Conservation (phyloP, 2,888 invertebrate genomes). For the Limnephilus marmoratus region DNA sequence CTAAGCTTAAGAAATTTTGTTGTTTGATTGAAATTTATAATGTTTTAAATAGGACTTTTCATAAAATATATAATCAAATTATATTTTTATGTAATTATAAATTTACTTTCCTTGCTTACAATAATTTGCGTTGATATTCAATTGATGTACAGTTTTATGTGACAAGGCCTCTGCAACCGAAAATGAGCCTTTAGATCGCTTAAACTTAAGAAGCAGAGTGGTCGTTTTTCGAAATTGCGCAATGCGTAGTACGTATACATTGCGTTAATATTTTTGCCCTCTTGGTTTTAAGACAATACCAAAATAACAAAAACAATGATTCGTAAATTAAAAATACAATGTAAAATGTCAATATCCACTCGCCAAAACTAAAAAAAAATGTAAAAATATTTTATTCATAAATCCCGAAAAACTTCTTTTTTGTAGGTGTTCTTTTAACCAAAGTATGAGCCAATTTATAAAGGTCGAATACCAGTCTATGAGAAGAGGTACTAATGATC, state of each 20-base stretch:
- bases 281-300: too few relatives aligned
- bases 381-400: not conserved
- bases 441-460: not conserved
- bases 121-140: not conserved
- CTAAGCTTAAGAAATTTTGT: not conserved
- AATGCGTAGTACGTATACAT: too few relatives aligned
- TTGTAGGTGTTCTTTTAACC: not conserved
- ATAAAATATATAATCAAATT: not conserved
- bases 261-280: not conserved
- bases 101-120: not conserved
- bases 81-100: not conserved
- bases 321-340: not conserved
- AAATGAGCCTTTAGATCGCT: too few relatives aligned
- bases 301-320: not conserved
- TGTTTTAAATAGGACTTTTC: not conserved
- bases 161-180: too few relatives aligned
- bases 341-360: not conserved
- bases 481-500: not conserved
- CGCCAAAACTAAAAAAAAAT: too few relatives aligned
- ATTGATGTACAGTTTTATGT: too few relatives aligned
- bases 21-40: not conserved
- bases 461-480: not conserved
- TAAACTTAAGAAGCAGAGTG: too few relatives aligned
- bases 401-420: not conserved
- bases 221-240: too few relatives aligned